These are phyloP conservation scores for Brachionus paranguensis DNA, from an alignment of 1,140 invertebrate genomes.

Conservation along the genomic window DNA sequence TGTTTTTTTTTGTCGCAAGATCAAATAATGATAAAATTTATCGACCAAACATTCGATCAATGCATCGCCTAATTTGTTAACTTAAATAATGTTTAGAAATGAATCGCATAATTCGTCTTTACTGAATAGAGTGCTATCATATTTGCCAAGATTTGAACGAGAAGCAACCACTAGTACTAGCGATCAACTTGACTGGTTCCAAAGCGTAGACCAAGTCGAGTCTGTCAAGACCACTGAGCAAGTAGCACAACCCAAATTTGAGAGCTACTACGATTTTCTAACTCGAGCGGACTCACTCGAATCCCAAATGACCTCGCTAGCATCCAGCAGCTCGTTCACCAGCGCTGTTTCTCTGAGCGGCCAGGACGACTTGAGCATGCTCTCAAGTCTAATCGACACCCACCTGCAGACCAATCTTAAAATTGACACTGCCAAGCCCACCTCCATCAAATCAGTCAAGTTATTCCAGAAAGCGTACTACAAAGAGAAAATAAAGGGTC, in stretches of 20 bases:
- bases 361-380: background rate
- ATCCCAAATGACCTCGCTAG: background rate
- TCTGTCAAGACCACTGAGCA: background rate
- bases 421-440: background rate
- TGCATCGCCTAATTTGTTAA: background rate
- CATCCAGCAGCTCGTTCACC: background rate
- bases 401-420: background rate
- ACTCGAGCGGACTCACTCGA: background rate
- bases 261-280: background rate
- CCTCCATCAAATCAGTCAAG: background rate
- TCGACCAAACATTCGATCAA: background rate
- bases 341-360: background rate
- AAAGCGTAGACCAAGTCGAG: background rate
- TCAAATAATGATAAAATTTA: background rate
- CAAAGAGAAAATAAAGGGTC: conserved; percentile 1
- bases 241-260: background rate
- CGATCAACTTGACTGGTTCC: conserved; percentile 6
- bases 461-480: conserved; percentile 10
- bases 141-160: background rate
- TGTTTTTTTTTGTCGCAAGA: background rate
- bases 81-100: conserved; percentile 34
- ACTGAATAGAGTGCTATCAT: background rate
- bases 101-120: background rate
- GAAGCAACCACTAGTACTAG: background rate
- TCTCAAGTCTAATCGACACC: background rate